These are phyloP conservation scores for Hecatera dysodea DNA, from an alignment of 2,888 invertebrate genomes.

Conservation along the genomic window DNA sequence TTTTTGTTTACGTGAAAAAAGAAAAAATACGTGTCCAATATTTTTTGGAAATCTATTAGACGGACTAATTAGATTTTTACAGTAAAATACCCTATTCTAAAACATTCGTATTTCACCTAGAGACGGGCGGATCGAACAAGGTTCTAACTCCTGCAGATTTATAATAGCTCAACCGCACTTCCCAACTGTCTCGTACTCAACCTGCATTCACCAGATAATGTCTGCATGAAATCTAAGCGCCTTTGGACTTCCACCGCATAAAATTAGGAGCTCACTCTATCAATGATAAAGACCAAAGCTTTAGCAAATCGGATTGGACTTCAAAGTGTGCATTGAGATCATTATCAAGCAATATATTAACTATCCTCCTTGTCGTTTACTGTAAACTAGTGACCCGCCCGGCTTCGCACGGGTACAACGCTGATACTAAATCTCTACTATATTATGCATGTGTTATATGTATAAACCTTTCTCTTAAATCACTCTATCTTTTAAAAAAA, in stretches of 20 bases:
- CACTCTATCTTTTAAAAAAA: no score
- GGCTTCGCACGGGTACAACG: no score
- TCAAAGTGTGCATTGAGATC: constrained; percentile 16
- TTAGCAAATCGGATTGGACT: background rate
- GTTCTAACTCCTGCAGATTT: constrained; percentile 5
- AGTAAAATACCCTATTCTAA: no score
- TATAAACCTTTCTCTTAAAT: no score
- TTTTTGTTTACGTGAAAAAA: no score
- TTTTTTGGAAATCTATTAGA: no score
- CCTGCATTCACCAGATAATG: constrained; percentile 37
- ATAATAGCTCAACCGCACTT: constrained; percentile 11
- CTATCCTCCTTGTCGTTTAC: background rate
- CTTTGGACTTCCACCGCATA: constrained; percentile 14
- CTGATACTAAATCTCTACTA: no score
- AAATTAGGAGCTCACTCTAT: constrained; percentile 20
- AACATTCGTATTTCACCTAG: constrained; percentile 5
- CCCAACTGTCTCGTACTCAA: constrained; percentile 14
- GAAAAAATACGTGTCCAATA: no score
- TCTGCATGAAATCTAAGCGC: constrained; percentile 24
- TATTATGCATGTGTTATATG: no score
- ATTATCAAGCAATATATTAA: constrained; percentile 3
- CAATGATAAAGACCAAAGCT: constrained; percentile 5
- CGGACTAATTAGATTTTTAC: no score
- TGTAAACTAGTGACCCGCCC: no score
- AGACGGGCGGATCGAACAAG: constrained; percentile 7